A percentile compares a stretch with the other conserved stretches of the same genome.
These are phyloP conservation scores for Choloepus hoffmanni DNA, from an alignment of 2,113 vertebrate species.

Conservation along the genomic window DNA sequence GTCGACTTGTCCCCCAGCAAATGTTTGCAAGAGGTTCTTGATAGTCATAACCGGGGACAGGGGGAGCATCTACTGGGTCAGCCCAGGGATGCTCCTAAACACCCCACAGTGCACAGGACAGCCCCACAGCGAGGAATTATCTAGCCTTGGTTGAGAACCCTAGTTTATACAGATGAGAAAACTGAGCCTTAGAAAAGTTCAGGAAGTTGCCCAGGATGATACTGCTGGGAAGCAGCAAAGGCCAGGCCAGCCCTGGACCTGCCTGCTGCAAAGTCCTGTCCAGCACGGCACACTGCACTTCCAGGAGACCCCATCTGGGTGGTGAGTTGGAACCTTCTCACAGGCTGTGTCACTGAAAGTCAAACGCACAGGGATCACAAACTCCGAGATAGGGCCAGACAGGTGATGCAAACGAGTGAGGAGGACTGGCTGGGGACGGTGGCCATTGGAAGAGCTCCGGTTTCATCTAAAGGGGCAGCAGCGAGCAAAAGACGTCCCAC, in stretches of 20 bases:
- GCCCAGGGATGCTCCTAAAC: no score
- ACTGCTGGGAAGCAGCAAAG: background rate
- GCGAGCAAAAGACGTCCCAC: accelerated
- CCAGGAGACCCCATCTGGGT: accelerated
- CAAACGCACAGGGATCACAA: accelerated
- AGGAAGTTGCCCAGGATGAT: accelerated
- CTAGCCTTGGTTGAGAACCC: background rate
- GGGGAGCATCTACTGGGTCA: background rate
- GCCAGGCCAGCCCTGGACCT: background rate
- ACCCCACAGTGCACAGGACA: accelerated
- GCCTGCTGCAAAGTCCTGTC: accelerated
- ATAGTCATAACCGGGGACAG: background rate
- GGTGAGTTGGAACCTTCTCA: no score
- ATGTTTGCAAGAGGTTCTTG: background rate
- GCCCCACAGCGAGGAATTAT: no score
- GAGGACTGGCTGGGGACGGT: background rate
- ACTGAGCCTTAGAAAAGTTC: accelerated
- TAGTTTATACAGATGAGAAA: accelerated
- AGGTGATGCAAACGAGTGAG: accelerated
- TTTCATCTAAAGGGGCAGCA: no score
- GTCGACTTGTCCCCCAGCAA: background rate
- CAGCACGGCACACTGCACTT: accelerated
- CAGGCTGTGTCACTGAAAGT: background rate
- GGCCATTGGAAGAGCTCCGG: accelerated
- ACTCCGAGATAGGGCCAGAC: background rate